Conservation (phyloP, 2,888 invertebrate species). For the Aleiodes testaceus region DNA sequence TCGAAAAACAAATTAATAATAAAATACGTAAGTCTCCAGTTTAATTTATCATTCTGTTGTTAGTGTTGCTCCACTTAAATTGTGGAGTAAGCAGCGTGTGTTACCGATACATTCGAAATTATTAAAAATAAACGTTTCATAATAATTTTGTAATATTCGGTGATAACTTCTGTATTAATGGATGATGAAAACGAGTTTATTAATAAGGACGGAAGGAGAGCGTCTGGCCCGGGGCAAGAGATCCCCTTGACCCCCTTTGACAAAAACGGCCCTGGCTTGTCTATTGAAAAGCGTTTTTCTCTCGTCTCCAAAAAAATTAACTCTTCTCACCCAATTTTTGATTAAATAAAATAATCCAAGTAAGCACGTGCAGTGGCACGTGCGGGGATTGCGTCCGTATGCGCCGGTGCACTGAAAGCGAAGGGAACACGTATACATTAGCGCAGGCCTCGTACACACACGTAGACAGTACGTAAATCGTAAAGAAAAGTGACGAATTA, state of each 20-base stretch:
- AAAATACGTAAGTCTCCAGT: too few relatives aligned
- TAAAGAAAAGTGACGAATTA: slow-evolving; percentile 47
- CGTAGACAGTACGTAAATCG: slow-evolving; percentile 34
- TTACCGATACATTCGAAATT: background rate
- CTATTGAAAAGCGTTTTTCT: slow-evolving; percentile 24
- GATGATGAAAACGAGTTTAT: slow-evolving; percentile 37
- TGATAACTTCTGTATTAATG: slow-evolving; percentile 19
- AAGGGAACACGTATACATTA: slow-evolving; percentile 31
- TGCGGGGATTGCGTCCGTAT: slow-evolving; percentile 36
- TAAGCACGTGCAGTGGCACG: slow-evolving; percentile 42
- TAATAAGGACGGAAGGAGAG: slow-evolving; percentile 55
- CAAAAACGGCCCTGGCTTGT: slow-evolving; percentile 3
- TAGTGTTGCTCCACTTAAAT: slow-evolving; percentile 2
- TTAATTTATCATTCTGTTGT: too few relatives aligned
- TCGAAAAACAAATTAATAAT: too few relatives aligned
- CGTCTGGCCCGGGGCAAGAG: slow-evolving; percentile 53
- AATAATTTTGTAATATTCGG: slow-evolving; percentile 49
- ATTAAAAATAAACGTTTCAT: slow-evolving; percentile 34
- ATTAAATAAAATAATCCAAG: slow-evolving; percentile 18
- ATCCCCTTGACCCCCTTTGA: slow-evolving; percentile 66
- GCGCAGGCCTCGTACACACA: background rate
- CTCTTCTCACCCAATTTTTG: background rate
- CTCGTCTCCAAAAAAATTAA: background rate
- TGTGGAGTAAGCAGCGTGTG: background rate
- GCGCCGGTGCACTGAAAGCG: slow-evolving; percentile 36